Base-by-base conservation (phyloP, 2,113 vertebrate species). In the Dicerorhinus sumatrensis region DNA sequence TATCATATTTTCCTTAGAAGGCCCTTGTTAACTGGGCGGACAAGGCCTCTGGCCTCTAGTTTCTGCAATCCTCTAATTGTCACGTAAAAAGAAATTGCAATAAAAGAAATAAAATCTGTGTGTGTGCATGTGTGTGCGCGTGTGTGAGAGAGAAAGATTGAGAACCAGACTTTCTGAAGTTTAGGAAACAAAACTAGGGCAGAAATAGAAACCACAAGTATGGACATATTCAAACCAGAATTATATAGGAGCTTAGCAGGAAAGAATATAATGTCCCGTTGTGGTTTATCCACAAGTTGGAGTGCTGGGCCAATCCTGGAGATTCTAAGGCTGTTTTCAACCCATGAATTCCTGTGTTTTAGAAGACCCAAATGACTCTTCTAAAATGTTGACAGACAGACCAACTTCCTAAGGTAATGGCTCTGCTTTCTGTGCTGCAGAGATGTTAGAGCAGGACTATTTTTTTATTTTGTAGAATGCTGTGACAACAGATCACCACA, bases 181-280 rank as follows among this genome's bases (percentile, higher is more conserved):
- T 93, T 97, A 94, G n/a, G 91, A 93, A 97, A 60, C 39, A 97
- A 97, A 98, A 96, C 89, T 80, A 87, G 89, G 73, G 80, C 79
- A 98, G 96, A 96, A 97, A 98, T 97, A 97, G 97, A 97, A 98
- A 95, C 97, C 93, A 73, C 95, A 96, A 97, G 63, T 92, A 90
- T 76, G 89, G 79, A 62, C 58, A 95, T 84, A 96, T 87, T 97
- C 86, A 95, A 97, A 96, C 93, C 96, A 97, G 95, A 98, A 97
- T 97, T 97, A 97, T 31, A 97, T 84, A 96, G 94, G 58, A 96
- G 84, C n/a, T 87, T 84, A 93, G 86, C 72, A 90, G 62, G 63
- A 88, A 93, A 97, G 96, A 97, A 91, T 98, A 96, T 96, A 85
- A 94, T 96, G 95, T 97, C 79, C 92, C 94, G 21, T 58, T 98